Conservation (phyloP, 2,888 invertebrate genomes). For the Elegia similella region DNA sequence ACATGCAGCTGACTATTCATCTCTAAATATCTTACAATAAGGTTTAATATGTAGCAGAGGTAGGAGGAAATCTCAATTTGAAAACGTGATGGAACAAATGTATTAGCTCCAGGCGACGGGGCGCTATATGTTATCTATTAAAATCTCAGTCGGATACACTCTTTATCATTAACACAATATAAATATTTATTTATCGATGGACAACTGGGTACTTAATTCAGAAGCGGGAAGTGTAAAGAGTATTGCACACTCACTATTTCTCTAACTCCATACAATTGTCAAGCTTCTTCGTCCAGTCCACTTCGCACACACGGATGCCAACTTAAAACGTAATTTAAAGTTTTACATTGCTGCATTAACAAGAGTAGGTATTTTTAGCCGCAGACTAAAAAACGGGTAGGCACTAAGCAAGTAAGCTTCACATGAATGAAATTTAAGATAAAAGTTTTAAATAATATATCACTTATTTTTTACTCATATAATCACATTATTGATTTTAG, state of each 20-base stretch:
- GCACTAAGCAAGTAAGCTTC: no score
- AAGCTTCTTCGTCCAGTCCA: no score
- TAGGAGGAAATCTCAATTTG: neutral
- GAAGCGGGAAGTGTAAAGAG: slow-evolving; percentile 54
- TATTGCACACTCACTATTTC: slow-evolving; percentile 29
- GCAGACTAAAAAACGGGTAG: no score
- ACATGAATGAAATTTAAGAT: no score
- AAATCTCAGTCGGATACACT: slow-evolving; percentile 57
- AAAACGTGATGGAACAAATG: slow-evolving; percentile 25
- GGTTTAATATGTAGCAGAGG: neutral
- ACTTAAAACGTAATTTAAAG: no score
- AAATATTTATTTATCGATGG: slow-evolving; percentile 68
- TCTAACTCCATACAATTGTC: no score
- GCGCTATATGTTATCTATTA: slow-evolving; percentile 58
- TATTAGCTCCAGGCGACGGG: slow-evolving; percentile 45
- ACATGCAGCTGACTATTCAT: neutral
- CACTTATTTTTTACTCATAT: no score
- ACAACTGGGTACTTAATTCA: slow-evolving; percentile 55
- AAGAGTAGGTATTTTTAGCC: no score
- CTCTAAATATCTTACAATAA: neutral
- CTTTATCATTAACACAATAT: slow-evolving; percentile 72
- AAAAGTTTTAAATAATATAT: no score
- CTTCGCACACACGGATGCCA: no score
- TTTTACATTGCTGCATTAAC: no score
- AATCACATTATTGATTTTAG: no score